Percentiles rank a stretch among this genome's conserved stretches.
Evolutionary conservation across 1,140 invertebrate genomes (phyloP).

Genomic region (Cyclargus thomasi): DNA sequence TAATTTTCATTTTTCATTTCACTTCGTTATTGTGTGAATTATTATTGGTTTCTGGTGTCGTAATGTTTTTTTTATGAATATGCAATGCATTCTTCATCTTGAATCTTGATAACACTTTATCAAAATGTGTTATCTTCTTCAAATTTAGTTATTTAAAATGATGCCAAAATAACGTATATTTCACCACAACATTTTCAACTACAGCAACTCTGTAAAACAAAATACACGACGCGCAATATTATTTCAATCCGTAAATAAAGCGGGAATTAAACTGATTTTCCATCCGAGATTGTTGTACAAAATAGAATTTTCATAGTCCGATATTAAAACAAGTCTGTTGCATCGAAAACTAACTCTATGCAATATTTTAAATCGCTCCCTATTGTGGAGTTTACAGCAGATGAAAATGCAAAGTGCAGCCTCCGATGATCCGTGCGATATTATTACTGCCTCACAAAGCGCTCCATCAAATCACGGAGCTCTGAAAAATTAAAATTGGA

Average conservation of each 20-base stretch:
- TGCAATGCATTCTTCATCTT: too few relatives aligned
- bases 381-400: constrained; percentile 51
- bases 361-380: constrained; percentile 60
- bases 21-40: too few relatives aligned
- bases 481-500: constrained; percentile 52
- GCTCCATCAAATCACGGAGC: constrained; percentile 59
- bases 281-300: constrained; percentile 1
- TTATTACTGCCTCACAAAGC: constrained; percentile 54
- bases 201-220: background rate
- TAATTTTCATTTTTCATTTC: too few relatives aligned
- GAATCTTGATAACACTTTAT: too few relatives aligned
- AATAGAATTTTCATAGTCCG: constrained; percentile 14
- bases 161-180: too few relatives aligned
- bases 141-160: too few relatives aligned
- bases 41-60: too few relatives aligned
- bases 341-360: constrained; percentile 41
- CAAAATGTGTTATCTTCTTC: too few relatives aligned
- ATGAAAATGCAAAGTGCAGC: constrained; percentile 57
- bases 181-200: background rate
- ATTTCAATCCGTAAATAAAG: background rate
- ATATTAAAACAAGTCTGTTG: constrained; percentile 27
- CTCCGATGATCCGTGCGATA: constrained; percentile 60
- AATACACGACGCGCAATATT: constrained; percentile 8
- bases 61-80: too few relatives aligned
- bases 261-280: background rate